phyloP scores from a whole-genome alignment of 2,888 invertebrate genomes.

The Leptopilina drosophilae region DNA sequence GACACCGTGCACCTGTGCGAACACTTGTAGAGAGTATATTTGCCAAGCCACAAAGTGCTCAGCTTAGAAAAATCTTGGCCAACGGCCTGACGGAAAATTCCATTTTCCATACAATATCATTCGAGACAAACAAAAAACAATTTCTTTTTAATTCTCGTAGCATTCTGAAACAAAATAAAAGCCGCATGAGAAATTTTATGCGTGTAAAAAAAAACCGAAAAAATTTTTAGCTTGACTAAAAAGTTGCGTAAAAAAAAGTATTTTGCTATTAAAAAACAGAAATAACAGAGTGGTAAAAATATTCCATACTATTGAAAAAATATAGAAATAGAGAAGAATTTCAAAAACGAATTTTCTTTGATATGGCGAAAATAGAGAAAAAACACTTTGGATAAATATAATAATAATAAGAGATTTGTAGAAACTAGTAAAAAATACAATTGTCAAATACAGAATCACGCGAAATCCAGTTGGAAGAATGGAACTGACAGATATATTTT shows the following conservation, averaged over 20 bases:
- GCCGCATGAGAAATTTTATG: too few relatives aligned
- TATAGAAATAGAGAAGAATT: too few relatives aligned
- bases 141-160: too few relatives aligned
- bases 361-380: background rate
- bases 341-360: background rate
- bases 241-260: too few relatives aligned
- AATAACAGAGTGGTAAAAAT: too few relatives aligned
- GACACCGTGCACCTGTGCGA: slow-evolving; percentile 66
- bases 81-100: slow-evolving; percentile 52
- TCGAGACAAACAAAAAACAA: too few relatives aligned
- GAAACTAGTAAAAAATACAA: slow-evolving; percentile 5
- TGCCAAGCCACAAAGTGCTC: slow-evolving; percentile 70
- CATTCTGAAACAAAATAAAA: too few relatives aligned
- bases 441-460: slow-evolving; percentile 13
- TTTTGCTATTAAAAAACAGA: too few relatives aligned
- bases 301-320: too few relatives aligned
- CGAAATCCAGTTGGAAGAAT: background rate
- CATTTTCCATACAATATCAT: too few relatives aligned
- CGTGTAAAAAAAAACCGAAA: too few relatives aligned
- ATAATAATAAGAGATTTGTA: slow-evolving; percentile 7
- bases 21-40: slow-evolving; percentile 65
- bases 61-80: slow-evolving; percentile 69
- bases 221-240: too few relatives aligned
- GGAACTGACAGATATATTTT: slow-evolving; percentile 17
- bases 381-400: slow-evolving; percentile 5